Percentiles rank a stretch among this genome's conserved stretches.
Conservation (phyloP, 2,797 vertebrate genomes). For the Gastrophryne carolinensis region DNA sequence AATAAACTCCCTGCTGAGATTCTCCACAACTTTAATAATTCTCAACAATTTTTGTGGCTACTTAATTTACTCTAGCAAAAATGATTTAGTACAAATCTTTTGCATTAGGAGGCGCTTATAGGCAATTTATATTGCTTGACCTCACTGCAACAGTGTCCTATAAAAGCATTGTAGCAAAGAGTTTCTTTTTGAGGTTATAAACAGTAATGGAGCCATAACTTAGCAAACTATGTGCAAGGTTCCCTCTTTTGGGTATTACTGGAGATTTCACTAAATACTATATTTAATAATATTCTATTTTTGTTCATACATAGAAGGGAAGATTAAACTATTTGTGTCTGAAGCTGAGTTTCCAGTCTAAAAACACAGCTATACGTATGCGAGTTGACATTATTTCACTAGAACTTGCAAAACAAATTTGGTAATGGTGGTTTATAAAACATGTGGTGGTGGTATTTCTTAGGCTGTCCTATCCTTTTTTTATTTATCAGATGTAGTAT, state of each 20-base stretch:
- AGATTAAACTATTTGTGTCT: too few relatives aligned
- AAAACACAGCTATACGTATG: too few relatives aligned
- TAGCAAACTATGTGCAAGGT: neutral
- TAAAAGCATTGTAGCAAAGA: neutral
- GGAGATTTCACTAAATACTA: neutral
- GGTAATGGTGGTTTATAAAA: too few relatives aligned
- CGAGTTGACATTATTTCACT: too few relatives aligned
- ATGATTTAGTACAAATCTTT: neutral
- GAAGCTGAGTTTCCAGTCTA: too few relatives aligned
- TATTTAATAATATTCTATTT: too few relatives aligned
- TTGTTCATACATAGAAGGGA: too few relatives aligned
- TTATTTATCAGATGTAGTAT: too few relatives aligned
- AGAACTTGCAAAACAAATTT: too few relatives aligned
- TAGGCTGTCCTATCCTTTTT: too few relatives aligned
- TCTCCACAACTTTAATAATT: conserved; percentile 1
- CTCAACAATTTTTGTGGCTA: conserved; percentile 8
- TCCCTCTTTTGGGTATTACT: neutral
- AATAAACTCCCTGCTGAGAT: neutral
- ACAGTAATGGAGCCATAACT: neutral
- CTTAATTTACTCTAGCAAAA: conserved; percentile 3
- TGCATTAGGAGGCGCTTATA: neutral
- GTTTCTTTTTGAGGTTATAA: neutral
- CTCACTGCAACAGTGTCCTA: neutral
- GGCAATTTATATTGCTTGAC: neutral
- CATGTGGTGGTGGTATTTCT: too few relatives aligned